Evolutionary conservation across 2,888 invertebrate genomes (phyloP), one percentile per base, ranked within the genome.

Genomic region (Lasioglossum malachurum): DNA sequence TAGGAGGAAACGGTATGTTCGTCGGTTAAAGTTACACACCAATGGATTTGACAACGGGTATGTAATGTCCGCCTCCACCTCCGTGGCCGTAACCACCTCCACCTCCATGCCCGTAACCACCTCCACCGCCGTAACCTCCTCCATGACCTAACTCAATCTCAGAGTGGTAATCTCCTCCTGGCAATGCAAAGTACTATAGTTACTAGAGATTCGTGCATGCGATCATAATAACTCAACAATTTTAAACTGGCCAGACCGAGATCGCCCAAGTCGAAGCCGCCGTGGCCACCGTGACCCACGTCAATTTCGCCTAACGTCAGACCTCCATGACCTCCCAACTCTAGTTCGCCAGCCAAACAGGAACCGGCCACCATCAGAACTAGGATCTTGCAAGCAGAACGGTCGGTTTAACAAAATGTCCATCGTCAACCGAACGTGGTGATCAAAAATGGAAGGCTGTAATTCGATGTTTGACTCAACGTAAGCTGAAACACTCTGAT

Each of bases 21-120:
- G 16, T 41, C 41, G n/a, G 41, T 14, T 71, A 0, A 12, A 71
- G 46, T 41, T 44, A 82, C 88, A 77, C 82, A 93, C 97, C 96
- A 0, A 97, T 95, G 92, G 97, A 96, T 92, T 97, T 97, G 90
- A 97, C 96, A 74, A 97, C 96, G 71, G 97, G 97, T 71, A 97
- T 96, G 0, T 90, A 80, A 27, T 91, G 87, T 60, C 75, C 89
- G 35, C 78, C 64, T 19, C 64, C 89, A 41, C 67, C 79, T 16
- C 87, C 78, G 4, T 41, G 19, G 10, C 94, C 94, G 23, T 90
- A 81, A 60, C 60, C 60, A 27, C 14, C 60, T 60, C 27, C 60
- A 14, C 14, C 12, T 1, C n/a, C 27, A 3, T 60, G 19, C 31
- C 31, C 31, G 31, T 31, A 31, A 53, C 60, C 60, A 60, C 14